Evolutionary conservation across 2,888 invertebrate genomes (phyloP).

Genomic region (Antheraea yamamai): DNA sequence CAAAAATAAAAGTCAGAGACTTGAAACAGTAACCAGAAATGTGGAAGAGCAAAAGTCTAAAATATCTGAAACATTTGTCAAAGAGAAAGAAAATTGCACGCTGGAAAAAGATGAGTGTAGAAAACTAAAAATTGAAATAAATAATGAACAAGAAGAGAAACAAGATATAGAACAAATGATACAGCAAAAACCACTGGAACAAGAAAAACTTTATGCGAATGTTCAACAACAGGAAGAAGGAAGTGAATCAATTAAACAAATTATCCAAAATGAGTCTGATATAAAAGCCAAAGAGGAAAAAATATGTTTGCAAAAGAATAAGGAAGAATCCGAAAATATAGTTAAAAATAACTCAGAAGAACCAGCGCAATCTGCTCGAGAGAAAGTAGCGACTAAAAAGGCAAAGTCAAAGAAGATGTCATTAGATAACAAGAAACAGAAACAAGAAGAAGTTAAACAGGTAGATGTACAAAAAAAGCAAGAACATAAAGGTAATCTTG

Average conservation of each 20-base stretch:
- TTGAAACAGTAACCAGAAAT: neutral
- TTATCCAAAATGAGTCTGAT: neutral
- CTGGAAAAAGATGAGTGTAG: neutral
- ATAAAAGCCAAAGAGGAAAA: neutral
- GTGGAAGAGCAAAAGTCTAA: constrained; percentile 23
- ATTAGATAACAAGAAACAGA: constrained; percentile 22
- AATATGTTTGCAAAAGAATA: neutral
- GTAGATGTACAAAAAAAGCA: neutral
- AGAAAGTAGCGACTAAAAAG: neutral
- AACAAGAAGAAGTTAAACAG: constrained; percentile 7
- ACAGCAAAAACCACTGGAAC: neutral
- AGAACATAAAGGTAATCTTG: constrained; percentile 14
- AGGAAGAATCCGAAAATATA: neutral
- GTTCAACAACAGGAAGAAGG: neutral
- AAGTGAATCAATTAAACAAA: neutral
- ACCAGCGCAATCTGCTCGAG: neutral
- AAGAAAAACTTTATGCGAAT: neutral
- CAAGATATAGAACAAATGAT: neutral
- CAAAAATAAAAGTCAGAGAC: constrained; percentile 15
- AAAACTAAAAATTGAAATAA: neutral
- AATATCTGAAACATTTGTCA: constrained; percentile 19
- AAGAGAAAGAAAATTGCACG: constrained; percentile 9
- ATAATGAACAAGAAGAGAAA: neutral
- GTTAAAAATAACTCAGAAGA: neutral
- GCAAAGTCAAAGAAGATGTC: constrained; percentile 6